Percentiles rank a stretch among this genome's conserved stretches.
These are phyloP conservation scores for Reticulitermes lucifugus DNA, from an alignment of 2,888 invertebrate genomes.

Conservation along the genomic window DNA sequence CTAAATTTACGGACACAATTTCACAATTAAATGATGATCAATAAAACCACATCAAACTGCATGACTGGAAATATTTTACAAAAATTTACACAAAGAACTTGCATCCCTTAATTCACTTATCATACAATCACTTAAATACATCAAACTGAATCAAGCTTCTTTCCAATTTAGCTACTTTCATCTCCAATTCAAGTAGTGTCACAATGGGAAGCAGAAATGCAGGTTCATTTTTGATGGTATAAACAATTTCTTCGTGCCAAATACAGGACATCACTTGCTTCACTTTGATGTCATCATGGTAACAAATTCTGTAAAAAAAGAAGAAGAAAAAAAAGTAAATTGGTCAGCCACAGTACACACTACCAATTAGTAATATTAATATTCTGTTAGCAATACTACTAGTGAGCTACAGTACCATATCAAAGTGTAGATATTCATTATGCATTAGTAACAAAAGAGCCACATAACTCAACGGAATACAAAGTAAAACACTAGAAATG, in stretches of 20 bases:
- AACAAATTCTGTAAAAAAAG: constrained; percentile 89
- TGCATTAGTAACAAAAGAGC: constrained; percentile 17
- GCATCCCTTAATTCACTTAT: constrained; percentile 53
- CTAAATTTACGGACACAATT: constrained; percentile 55
- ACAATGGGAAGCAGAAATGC: constrained; percentile 59
- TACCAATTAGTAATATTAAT: constrained; percentile 1
- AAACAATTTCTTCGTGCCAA: constrained; percentile 55
- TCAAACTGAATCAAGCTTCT: constrained; percentile 54
- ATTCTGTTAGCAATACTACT: not conserved
- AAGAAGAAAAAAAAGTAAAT: constrained; percentile 57
- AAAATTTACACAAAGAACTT: constrained; percentile 54
- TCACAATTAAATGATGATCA: constrained; percentile 55
- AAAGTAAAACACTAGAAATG: constrained; percentile 23
- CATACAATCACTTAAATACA: constrained; percentile 54
- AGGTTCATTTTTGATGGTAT: constrained; percentile 55
- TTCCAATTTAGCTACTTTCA: constrained; percentile 56
- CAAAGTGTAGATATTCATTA: not conserved
- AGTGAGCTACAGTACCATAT: not conserved
- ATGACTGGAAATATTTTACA: constrained; percentile 53
- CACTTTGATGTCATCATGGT: constrained; percentile 99
- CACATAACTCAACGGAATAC: constrained; percentile 6
- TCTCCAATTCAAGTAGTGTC: constrained; percentile 56
- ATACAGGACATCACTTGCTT: constrained; percentile 62
- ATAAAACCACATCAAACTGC: constrained; percentile 55
- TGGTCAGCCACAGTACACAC: constrained; percentile 37